Evolutionary conservation across 2,797 vertebrate genomes (phyloP).

Genomic region (Orestias chungarensis): DNA sequence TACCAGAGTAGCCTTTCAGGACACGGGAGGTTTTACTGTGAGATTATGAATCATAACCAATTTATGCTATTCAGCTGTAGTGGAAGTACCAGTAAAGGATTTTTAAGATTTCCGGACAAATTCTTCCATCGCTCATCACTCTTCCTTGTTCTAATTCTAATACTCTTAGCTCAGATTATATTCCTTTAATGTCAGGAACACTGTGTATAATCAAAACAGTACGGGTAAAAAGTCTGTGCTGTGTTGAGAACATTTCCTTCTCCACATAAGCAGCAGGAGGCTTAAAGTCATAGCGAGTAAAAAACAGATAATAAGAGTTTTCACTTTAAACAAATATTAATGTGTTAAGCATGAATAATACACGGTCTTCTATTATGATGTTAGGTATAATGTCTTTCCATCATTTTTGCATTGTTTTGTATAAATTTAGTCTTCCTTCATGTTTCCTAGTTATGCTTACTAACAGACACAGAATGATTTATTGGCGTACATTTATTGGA

Average conservation of each 20-base stretch:
- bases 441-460: background rate
- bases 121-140: background rate
- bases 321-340: background rate
- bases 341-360: background rate
- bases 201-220: background rate
- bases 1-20: conserved; percentile 21
- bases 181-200: background rate
- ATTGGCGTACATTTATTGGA: background rate
- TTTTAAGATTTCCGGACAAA: conserved; percentile 8
- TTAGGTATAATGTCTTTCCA: too few species aligned
- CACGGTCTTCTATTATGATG: background rate
- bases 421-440: background rate
- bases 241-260: background rate
- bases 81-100: conserved; percentile 16
- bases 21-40: conserved; percentile 23
- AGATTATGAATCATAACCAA: conserved; percentile 25
- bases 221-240: background rate
- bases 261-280: background rate
- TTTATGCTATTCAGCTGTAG: conserved; percentile 17
- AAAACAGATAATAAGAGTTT: background rate
- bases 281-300: background rate
- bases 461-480: background rate
- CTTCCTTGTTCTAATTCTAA: background rate
- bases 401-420: background rate
- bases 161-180: background rate